Conservation (phyloP, 2,113 vertebrate genomes). For the Serilophus lunatus region DNA sequence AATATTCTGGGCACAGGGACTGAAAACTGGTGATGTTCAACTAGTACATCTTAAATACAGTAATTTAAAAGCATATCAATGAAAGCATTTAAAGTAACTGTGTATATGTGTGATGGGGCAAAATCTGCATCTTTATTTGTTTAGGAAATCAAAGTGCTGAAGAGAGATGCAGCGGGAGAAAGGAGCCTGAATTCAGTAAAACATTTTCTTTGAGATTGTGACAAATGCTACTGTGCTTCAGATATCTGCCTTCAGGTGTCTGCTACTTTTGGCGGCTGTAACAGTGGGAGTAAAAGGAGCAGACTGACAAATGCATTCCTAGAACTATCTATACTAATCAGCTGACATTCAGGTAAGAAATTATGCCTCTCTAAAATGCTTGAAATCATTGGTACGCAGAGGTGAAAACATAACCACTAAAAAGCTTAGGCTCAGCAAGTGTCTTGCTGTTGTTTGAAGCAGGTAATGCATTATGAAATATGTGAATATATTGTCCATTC, state of each 20-base stretch:
- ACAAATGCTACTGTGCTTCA: neutral
- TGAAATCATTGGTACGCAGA: neutral
- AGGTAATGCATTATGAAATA: neutral
- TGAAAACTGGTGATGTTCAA: neutral
- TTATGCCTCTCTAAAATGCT: neutral
- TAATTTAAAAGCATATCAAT: neutral
- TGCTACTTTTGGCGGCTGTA: neutral
- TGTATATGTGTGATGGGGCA: neutral
- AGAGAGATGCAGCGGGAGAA: neutral
- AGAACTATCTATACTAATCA: neutral
- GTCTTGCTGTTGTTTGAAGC: neutral
- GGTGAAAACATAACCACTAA: neutral
- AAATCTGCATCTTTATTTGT: neutral
- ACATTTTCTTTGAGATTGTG: neutral
- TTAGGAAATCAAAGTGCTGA: neutral
- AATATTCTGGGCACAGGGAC: neutral
- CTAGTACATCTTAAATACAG: neutral
- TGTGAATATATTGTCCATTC: neutral
- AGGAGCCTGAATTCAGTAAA: neutral
- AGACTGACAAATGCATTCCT: neutral
- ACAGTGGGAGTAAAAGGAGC: neutral
- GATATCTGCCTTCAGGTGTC: neutral
- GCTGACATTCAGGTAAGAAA: neutral
- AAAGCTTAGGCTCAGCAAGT: neutral
- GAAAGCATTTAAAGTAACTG: neutral